Base-by-base conservation (phyloP, 2,797 vertebrate genomes). In the Kryptopterus vitreolus region DNA sequence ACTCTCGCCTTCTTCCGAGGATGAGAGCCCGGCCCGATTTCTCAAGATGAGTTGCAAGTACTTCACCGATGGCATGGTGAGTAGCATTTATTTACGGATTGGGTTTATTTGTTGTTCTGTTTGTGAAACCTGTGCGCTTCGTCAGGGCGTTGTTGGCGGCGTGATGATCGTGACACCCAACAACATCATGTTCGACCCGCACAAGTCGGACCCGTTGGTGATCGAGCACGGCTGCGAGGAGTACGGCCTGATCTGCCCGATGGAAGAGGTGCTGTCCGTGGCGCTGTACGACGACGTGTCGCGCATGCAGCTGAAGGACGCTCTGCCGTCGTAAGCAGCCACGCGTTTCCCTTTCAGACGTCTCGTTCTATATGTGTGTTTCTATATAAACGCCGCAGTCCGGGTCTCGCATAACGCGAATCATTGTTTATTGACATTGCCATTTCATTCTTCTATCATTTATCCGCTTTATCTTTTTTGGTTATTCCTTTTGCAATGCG, bases 131-230 rank as follows among this genome's bases (percentile, higher is more conserved):
- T 83, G n/a, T 81, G 69, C 83, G 68, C 78, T 38, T 85, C 81
- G 77, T 13, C 88, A 99, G 98, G 98, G 98, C 0, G 98, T 99
- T 4, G 98, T 99, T 12, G 98, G 97, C 24, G 98, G 98, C 0
- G 97, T 99, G 82, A 95, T 99, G 93, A 97, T 99, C n/a, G 96
- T 99, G 83, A 99, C 98, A 0, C 98, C 98, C 63, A 99, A 99
- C 91, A 99, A 98, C 90, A 98, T 99, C 89, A 99, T 99, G 98
- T 99, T 99, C 78, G 98, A 99, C 90, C 98, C 98, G 6, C 97
- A 99, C 88, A 99, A 99, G 84, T 99, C 98, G 0, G 97, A 99
- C 90, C 97, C 98, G 4, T 89, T 99, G 89, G 97, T 99, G 61
- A 99, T 99, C 75, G 98, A 99, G 88, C 95, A 98, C 26, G 98